Evolutionary conservation across 1,140 invertebrate species (phyloP).

Genomic region (Leptinotarsa defecta): DNA sequence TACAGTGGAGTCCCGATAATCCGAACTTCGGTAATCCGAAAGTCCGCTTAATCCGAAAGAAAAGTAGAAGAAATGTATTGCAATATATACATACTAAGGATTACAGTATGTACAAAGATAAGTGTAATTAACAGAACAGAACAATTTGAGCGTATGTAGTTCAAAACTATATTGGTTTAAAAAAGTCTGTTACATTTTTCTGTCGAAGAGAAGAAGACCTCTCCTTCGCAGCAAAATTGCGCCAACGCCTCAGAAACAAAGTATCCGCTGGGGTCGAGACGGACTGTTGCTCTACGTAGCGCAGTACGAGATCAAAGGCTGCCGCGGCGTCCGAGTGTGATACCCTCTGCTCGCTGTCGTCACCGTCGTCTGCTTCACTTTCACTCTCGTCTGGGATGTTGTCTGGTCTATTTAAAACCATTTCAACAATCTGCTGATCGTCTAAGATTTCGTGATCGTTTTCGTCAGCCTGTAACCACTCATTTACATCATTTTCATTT

Average conservation of each 20-base stretch:
- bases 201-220: background rate
- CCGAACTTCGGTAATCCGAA: too few species aligned
- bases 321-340: background rate
- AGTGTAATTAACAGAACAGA: too few species aligned
- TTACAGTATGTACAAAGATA: too few species aligned
- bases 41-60: too few species aligned
- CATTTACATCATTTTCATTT: conserved; percentile 2
- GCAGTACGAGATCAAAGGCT: background rate
- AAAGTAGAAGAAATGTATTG: too few species aligned
- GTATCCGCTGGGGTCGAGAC: background rate
- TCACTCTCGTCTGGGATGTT: background rate
- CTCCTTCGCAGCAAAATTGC: background rate
- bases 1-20: too few species aligned
- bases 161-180: too few species aligned
- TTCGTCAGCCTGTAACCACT: background rate
- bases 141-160: too few species aligned
- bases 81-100: too few species aligned
- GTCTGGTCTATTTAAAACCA: background rate
- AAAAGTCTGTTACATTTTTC: too few species aligned
- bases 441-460: background rate
- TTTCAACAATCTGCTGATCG: background rate
- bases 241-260: background rate
- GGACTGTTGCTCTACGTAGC: conserved; percentile 7
- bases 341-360: background rate
- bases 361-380: background rate